Evolutionary conservation across 2,113 vertebrate genomes (phyloP).

Genomic region (Tyto alba): DNA sequence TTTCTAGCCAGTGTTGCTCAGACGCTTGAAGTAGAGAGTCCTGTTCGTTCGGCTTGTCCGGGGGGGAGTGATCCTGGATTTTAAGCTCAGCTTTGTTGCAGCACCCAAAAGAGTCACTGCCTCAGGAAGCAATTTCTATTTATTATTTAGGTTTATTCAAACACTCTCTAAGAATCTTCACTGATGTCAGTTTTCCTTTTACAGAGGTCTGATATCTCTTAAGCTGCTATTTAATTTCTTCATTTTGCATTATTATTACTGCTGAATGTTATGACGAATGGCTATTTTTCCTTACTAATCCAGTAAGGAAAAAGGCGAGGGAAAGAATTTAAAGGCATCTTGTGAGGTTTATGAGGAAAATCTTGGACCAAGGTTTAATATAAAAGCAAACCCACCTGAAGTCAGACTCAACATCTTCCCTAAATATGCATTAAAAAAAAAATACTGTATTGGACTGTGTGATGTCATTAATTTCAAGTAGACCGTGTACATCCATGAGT

Average conservation of each 20-base stretch:
- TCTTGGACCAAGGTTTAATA: background rate
- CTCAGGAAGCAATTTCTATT: background rate
- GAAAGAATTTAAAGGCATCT: background rate
- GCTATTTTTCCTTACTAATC: background rate
- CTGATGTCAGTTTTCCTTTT: background rate
- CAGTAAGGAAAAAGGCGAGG: background rate
- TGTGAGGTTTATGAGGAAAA: background rate
- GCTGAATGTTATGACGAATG: fast-evolving
- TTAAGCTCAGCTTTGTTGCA: background rate
- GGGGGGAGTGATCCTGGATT: background rate
- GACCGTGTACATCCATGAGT: background rate
- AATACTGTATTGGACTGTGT: background rate
- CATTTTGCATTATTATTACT: background rate
- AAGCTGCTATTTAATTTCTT: background rate
- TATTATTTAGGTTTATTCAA: background rate
- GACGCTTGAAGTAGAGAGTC: background rate
- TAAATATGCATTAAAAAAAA: background rate
- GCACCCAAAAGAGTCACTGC: background rate
- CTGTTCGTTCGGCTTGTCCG: fast-evolving
- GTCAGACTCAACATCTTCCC: background rate
- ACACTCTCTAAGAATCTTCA: background rate
- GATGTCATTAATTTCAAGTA: background rate
- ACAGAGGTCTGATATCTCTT: background rate
- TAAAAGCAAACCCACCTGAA: background rate
- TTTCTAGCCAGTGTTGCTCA: background rate